Evolutionary conservation across 2,113 vertebrate genomes (phyloP).

Genomic region (Oplegnathus fasciatus): DNA sequence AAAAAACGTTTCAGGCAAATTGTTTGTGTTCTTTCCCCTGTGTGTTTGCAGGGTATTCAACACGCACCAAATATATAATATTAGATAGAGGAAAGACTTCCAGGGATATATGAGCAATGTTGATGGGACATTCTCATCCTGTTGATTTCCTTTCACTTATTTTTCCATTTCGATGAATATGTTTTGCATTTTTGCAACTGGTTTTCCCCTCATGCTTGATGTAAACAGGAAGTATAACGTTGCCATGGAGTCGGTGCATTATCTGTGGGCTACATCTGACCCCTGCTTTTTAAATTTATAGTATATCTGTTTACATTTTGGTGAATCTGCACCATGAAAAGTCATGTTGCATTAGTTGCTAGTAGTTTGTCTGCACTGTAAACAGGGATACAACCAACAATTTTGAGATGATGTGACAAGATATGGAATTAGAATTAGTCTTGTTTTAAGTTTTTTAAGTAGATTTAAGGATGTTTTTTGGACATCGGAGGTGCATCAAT

Average conservation of each 20-base stretch:
- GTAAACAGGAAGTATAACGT: slow-evolving; percentile 4
- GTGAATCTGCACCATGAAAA: neutral
- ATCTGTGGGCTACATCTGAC: neutral
- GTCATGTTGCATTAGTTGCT: neutral
- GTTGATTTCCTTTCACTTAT: neutral
- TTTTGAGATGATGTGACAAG: neutral
- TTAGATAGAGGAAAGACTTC: neutral
- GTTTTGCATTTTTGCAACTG: neutral
- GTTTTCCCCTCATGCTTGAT: neutral
- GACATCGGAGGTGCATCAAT: slow-evolving; percentile 9
- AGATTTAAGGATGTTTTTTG: neutral
- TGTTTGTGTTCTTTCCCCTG: neutral
- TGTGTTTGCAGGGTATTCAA: neutral
- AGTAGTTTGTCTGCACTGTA: neutral
- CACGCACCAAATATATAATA: neutral
- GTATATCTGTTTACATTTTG: neutral
- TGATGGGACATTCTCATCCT: neutral
- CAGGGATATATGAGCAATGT: neutral
- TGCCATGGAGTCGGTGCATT: neutral
- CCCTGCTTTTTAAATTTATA: neutral
- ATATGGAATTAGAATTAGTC: neutral
- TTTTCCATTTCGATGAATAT: neutral
- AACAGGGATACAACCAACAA: neutral
- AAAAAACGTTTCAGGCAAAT: neutral
- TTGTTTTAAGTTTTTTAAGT: neutral